These are phyloP conservation scores for Xiphophorus couchianus DNA, from an alignment of 2,113 vertebrate species.

Conservation along the genomic window DNA sequence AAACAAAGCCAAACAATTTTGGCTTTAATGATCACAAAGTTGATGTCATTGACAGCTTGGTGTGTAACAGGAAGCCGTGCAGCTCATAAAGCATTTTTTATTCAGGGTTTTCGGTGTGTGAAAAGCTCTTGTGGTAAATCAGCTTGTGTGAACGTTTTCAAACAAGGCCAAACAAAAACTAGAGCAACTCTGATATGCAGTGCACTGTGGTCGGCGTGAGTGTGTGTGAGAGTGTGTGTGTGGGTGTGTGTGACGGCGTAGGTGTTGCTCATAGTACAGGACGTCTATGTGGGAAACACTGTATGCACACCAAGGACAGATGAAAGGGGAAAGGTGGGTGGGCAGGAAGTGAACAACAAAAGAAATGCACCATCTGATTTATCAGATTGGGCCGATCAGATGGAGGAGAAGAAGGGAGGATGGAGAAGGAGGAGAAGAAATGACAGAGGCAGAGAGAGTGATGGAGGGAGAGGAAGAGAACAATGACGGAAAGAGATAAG, in stretches of 20 bases:
- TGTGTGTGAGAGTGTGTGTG: conserved; percentile 21
- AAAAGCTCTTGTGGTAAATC: conserved; percentile 49
- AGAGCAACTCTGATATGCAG: conserved; percentile 57
- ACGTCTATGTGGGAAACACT: conserved; percentile 68
- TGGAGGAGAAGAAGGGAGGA: conserved; percentile 20
- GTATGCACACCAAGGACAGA: conserved; percentile 62
- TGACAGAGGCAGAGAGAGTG: conserved; percentile 61
- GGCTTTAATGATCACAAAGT: background rate
- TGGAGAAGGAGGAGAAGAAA: conserved; percentile 14
- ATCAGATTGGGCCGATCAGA: conserved; percentile 46
- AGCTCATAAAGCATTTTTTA: conserved; percentile 28
- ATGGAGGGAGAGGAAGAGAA: conserved; percentile 43
- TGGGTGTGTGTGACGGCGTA: conserved; percentile 37
- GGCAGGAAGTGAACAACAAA: conserved; percentile 71
- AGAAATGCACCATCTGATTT: conserved; percentile 64
- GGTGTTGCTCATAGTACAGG: conserved; percentile 60
- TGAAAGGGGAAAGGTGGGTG: conserved; percentile 67
- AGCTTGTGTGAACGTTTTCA: conserved; percentile 38
- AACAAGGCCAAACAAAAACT: conserved; percentile 50
- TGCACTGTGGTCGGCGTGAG: conserved; percentile 41
- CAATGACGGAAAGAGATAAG: conserved; percentile 61
- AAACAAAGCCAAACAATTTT: background rate
- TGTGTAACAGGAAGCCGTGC: conserved; percentile 39
- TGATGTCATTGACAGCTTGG: conserved; percentile 5
- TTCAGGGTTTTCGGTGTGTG: conserved; percentile 19